Percentiles rank a stretch among this genome's conserved stretches.
phyloP scores from a whole-genome alignment of 2,797 vertebrate species.

The Notamacropus eugenii region DNA sequence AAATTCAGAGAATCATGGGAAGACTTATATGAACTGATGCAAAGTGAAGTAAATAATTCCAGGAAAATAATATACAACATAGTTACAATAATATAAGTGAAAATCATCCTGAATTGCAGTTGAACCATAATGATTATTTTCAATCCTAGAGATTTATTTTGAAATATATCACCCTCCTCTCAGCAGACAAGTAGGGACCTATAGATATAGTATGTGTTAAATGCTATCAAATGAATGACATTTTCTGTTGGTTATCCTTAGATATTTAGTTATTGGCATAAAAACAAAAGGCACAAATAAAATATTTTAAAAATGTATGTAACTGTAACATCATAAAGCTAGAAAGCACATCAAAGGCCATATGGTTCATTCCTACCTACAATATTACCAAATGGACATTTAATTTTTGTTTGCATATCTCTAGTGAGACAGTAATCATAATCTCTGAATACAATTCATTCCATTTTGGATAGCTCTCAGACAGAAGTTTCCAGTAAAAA shows the following conservation, averaged over 20 bases:
- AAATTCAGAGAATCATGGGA: neutral
- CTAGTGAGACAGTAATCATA: neutral
- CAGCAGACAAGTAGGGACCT: neutral
- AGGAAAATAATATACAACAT: neutral
- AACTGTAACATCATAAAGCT: neutral
- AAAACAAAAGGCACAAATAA: neutral
- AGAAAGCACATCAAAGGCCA: neutral
- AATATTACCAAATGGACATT: neutral
- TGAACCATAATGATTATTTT: neutral
- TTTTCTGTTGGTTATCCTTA: neutral
- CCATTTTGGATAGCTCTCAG: neutral
- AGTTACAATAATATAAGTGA: neutral
- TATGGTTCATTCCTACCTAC: neutral
- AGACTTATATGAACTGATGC: neutral
- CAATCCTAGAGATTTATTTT: neutral
- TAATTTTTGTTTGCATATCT: neutral
- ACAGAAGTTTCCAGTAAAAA: neutral
- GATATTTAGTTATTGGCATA: neutral
- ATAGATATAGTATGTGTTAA: neutral
- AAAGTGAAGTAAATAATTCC: neutral
- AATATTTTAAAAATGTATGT: neutral
- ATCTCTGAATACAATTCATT: neutral
- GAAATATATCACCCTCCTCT: neutral
- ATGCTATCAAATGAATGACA: neutral
- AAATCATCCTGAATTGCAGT: neutral